A percentile compares a stretch with the other conserved stretches of the same genome.
Conservation (phyloP, 2,888 invertebrate species). For the Horisme vitalbata region DNA sequence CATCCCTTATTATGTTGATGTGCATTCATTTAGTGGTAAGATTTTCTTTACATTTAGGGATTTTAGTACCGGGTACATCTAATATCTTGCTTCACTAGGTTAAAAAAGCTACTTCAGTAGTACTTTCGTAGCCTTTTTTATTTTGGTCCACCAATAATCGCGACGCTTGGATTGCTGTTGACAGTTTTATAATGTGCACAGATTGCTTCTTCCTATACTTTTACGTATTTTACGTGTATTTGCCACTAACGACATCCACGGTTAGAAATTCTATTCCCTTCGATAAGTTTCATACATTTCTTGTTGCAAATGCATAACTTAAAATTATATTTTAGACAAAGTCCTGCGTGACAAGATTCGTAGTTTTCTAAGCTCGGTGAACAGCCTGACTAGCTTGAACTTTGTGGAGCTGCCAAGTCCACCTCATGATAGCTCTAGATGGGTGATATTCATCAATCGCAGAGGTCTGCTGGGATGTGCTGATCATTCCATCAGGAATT, state of each 20-base stretch:
- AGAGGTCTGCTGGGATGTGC: constrained; percentile 51
- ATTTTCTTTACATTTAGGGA: neutral
- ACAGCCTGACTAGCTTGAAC: constrained; percentile 44
- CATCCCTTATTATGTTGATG: constrained; percentile 66
- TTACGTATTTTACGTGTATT: no score
- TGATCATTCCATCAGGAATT: constrained; percentile 50
- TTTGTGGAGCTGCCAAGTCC: constrained; percentile 57
- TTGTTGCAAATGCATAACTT: neutral
- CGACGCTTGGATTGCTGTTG: no score
- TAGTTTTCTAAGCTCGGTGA: constrained; percentile 45
- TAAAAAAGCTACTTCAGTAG: no score
- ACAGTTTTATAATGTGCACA: no score
- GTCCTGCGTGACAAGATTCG: constrained; percentile 61
- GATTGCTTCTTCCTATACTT: no score
- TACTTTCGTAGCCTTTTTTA: no score
- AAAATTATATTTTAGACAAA: constrained; percentile 50
- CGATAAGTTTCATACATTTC: no score
- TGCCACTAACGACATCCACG: no score
- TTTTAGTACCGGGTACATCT: no score
- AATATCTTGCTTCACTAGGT: no score
- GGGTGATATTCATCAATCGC: constrained; percentile 65
- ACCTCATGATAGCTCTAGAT: constrained; percentile 52
- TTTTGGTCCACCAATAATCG: no score
- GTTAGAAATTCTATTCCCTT: no score
- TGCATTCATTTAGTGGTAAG: constrained; percentile 59